Base-by-base conservation (phyloP, 2,888 invertebrate species). In the Cremastinae sp. region DNA sequence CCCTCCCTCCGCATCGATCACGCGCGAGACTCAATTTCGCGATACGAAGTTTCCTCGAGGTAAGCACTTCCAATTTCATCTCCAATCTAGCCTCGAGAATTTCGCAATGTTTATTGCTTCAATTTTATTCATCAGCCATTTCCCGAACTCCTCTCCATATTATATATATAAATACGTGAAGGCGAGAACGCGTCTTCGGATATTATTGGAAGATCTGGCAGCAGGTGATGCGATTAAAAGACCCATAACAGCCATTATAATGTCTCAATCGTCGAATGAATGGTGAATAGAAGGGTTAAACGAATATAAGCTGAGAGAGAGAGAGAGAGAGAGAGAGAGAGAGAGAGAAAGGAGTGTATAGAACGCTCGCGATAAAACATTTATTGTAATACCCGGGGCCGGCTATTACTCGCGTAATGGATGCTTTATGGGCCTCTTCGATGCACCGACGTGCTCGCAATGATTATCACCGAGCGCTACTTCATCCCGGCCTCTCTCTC, bases 371-470 rank as follows among this genome's bases (percentile, higher is more conserved):
- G 70, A 77, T 78, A 78, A 78, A 77, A 76, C 76, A 78, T 77
- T 77, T 78, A 68, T 77, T 74, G 74, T 77, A 78, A 77, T 76
- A 78, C 78, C 51, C 62, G 66, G 56, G 73, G 66, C 69, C 38
- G 59, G 76, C 74, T 71, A 78, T 78, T 78, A 78, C 78, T 68
- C 73, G 62, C 34, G 74, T 78, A 78, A 78, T 77, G 68, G 77
- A 78, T 76, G 78, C 77, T 78, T 78, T 77, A 78, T 71, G 77
- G 62, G 72, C 54, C 53, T 47, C 51, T 68, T 64, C 72, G 79
- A 79, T 69, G 78, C 64, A 71, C 78, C 69, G 59, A 76, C 72
- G 76, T 70, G 69, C 78, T 76, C 71, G 78, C 69, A 78, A 78
- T 78, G 76, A 78, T 78, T 78, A 78, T 78, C 78, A 78, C 75